Evolutionary conservation across 1,140 invertebrate species (phyloP).

Genomic region (Chrysomallon squamiferum): DNA sequence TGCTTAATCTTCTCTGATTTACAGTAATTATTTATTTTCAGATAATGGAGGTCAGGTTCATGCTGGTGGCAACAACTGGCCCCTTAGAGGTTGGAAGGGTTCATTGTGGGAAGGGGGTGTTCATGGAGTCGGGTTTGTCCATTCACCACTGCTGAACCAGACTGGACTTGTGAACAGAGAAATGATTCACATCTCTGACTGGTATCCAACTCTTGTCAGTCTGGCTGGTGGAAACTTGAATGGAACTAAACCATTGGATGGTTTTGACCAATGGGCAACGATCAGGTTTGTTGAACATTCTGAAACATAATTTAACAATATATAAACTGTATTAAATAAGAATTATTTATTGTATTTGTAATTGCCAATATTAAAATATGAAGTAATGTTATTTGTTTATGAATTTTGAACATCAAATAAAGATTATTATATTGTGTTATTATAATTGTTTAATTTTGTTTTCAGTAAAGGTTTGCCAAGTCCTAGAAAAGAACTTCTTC

Average conservation of each 20-base stretch:
- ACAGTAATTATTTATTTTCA: constrained; percentile 21
- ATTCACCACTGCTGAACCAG: constrained; percentile 20
- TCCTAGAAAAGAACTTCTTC: constrained; percentile 43
- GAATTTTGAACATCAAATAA: too few species aligned
- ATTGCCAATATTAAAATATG: too few species aligned
- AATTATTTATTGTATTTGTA: too few species aligned
- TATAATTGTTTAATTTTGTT: too few species aligned
- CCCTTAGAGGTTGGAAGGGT: constrained; percentile 63
- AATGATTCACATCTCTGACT: constrained; percentile 53
- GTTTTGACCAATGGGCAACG: constrained; percentile 44
- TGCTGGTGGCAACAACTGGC: constrained; percentile 62
- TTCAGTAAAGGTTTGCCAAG: constrained; percentile 24
- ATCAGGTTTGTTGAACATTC: constrained; percentile 32
- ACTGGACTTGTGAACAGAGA: constrained; percentile 19
- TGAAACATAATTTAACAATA: too few species aligned
- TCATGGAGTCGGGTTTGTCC: constrained; percentile 30
- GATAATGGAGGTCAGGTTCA: constrained; percentile 61
- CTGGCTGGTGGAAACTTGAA: constrained; percentile 40
- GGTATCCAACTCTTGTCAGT: constrained; percentile 52
- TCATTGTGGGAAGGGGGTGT: constrained; percentile 66
- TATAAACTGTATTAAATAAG: too few species aligned
- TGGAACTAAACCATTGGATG: constrained; percentile 40
- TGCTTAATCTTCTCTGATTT: too few species aligned
- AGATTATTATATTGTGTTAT: too few species aligned
- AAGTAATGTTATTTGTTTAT: too few species aligned